Base-by-base conservation (phyloP, 1,140 invertebrate genomes). In the Hycleus cichorii region DNA sequence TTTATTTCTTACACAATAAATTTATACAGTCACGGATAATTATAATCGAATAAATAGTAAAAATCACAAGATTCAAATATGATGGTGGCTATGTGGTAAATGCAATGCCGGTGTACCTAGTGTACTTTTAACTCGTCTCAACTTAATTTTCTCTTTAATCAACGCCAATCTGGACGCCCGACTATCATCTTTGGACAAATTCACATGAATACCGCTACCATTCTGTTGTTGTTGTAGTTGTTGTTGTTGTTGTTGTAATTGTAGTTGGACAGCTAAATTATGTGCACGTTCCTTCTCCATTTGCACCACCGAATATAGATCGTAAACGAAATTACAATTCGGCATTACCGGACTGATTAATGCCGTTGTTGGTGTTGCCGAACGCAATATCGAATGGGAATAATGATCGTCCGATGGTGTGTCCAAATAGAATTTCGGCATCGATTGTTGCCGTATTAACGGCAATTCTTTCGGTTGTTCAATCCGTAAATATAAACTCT, bases 391-490 rank as follows among this genome's bases (percentile, higher is more conserved):
- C 4, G 62, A 61, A 43, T 59, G 57, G 6, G 54, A 25, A 43
- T 66, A 60, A 12, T 65, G 60, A 42, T 66, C 58, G 8, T 69
- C 67, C 3, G 18, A 18, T 18, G 69, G 67, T 5, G 66, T 67
- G 26, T 67, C 68, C 39, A 70, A 25, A 49, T 62, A 70, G 47
- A 70, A 70, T 60, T 70, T 70, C 3, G 69, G 69, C 60, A 70
- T 62, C 8, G 67, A 69, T 39, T 64, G 62, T 49, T 70, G 69
- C 25, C 66, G 57, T 9, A 70, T 70, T 24, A 70, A 62, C 3
- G 65, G 67, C 5, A 70, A 38, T 55, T 68, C 67, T 46, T 62
- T 18, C 8, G 57, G 53, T 18, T 42, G 53, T 25, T 66, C 64
- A 39, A 69, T 62, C 26, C 65, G 67, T 10, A 70, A 55, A 26